Percentiles rank a stretch among this genome's conserved stretches.
Conservation (phyloP, 1,140 invertebrate genomes). For the Drosophila azteca region DNA sequence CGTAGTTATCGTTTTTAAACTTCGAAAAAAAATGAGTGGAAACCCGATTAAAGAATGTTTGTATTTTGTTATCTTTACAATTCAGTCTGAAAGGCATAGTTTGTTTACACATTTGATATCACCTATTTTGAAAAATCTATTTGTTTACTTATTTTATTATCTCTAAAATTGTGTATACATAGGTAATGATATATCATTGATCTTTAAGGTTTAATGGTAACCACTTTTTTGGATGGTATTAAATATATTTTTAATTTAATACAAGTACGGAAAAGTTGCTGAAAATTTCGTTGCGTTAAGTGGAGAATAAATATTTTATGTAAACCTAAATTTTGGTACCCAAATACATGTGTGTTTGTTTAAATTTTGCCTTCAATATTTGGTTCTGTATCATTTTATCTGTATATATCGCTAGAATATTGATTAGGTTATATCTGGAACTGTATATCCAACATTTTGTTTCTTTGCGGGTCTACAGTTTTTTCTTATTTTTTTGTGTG, state of each 20-base stretch:
- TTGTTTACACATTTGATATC: constrained; percentile 79
- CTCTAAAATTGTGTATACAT: constrained; percentile 63
- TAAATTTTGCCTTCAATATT: constrained; percentile 76
- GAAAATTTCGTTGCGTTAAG: constrained; percentile 79
- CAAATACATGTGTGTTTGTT: constrained; percentile 56
- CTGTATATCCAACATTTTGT: constrained; percentile 42
- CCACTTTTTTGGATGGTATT: constrained; percentile 57
- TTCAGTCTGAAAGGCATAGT: constrained; percentile 82
- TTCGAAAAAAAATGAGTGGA: constrained; percentile 69
- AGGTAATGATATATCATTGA: constrained; percentile 67
- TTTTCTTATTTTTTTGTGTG: constrained; percentile 42
- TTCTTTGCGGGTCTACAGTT: too few species aligned
- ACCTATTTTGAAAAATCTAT: constrained; percentile 80
- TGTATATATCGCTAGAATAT: constrained; percentile 51
- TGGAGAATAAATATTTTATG: constrained; percentile 77
- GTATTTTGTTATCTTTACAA: constrained; percentile 79
- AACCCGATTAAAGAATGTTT: constrained; percentile 74
- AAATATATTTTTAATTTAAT: constrained; percentile 55
- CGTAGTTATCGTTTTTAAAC: constrained; percentile 66
- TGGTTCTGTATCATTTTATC: constrained; percentile 62
- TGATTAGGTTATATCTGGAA: constrained; percentile 42
- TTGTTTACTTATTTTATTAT: constrained; percentile 53
- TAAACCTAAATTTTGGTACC: constrained; percentile 79
- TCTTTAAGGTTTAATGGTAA: constrained; percentile 59
- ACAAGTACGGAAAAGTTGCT: constrained; percentile 70